Percentiles rank a stretch among this genome's conserved stretches.
Conservation (phyloP, 2,888 invertebrate species). For the Polydrusus pterygomalis region DNA sequence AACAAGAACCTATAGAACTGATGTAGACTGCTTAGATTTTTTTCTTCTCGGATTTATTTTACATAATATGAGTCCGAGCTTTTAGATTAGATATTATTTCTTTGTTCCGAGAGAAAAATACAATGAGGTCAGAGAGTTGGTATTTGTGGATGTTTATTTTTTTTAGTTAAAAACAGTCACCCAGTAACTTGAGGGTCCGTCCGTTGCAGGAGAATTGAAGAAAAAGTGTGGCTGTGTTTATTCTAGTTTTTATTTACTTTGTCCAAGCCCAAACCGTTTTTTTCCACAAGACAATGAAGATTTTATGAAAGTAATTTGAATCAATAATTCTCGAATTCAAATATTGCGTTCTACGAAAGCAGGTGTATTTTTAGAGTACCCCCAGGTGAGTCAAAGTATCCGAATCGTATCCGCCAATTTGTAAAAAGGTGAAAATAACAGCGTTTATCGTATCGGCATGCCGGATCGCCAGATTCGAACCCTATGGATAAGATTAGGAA, state of each 20-base stretch:
- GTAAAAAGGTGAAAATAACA: constrained; percentile 72
- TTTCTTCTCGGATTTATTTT: constrained; percentile 44
- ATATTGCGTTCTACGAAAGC: constrained; percentile 25
- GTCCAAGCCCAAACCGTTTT: no score
- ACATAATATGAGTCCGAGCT: constrained; percentile 41
- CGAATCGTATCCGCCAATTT: constrained; percentile 67
- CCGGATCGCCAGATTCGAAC: constrained; percentile 56
- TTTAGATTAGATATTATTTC: constrained; percentile 12
- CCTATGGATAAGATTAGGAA: constrained; percentile 46
- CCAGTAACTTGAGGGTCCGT: no score
- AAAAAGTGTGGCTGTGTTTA: no score
- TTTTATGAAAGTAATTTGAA: no score
- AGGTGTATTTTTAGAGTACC: constrained; percentile 41
- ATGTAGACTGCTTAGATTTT: constrained; percentile 33
- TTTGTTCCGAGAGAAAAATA: neutral
- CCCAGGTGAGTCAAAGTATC: constrained; percentile 26
- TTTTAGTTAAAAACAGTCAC: no score
- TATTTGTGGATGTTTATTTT: no score
- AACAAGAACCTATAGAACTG: constrained; percentile 42
- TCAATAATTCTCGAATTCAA: constrained; percentile 8
- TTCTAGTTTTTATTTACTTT: no score
- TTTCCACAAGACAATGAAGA: no score
- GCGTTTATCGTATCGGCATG: constrained; percentile 69
- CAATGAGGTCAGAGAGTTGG: neutral
- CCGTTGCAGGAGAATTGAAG: no score